These are phyloP conservation scores for Centropristis striata DNA, from an alignment of 2,113 vertebrate genomes.

Conservation along the genomic window DNA sequence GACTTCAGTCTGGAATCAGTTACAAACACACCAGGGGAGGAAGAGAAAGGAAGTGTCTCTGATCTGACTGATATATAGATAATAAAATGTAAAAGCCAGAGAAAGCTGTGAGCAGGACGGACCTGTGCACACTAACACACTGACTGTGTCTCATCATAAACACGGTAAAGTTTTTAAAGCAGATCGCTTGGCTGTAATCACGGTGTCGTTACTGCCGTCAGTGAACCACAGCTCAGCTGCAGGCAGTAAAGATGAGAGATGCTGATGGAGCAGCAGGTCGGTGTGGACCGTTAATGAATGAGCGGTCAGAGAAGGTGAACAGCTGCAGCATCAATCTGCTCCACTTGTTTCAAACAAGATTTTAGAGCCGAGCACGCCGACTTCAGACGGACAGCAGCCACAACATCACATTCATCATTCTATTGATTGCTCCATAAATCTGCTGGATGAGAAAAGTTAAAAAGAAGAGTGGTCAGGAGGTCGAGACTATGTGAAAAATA, in stretches of 20 bases:
- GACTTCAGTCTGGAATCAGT: background rate
- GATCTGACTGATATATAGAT: no score
- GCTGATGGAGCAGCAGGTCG: background rate
- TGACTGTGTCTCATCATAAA: background rate
- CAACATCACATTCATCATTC: no score
- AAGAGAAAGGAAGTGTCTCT: background rate
- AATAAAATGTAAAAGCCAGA: background rate
- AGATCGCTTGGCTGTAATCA: background rate
- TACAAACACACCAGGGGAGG: background rate
- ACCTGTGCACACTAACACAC: background rate
- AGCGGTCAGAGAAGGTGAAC: constrained; percentile 29
- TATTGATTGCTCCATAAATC: no score
- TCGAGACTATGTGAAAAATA: no score
- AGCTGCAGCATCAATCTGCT: background rate
- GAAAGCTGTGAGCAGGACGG: background rate
- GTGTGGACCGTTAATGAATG: background rate
- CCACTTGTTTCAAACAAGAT: background rate
- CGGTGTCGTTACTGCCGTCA: background rate
- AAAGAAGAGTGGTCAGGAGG: no score
- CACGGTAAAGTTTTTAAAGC: background rate
- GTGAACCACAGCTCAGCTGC: background rate
- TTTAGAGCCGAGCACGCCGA: no score
- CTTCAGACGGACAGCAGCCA: background rate
- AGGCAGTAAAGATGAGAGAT: constrained; percentile 1
- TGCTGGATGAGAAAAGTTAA: no score